Evolutionary conservation across 2,113 vertebrate species (phyloP).

Genomic region (Dipodomys merriami): DNA sequence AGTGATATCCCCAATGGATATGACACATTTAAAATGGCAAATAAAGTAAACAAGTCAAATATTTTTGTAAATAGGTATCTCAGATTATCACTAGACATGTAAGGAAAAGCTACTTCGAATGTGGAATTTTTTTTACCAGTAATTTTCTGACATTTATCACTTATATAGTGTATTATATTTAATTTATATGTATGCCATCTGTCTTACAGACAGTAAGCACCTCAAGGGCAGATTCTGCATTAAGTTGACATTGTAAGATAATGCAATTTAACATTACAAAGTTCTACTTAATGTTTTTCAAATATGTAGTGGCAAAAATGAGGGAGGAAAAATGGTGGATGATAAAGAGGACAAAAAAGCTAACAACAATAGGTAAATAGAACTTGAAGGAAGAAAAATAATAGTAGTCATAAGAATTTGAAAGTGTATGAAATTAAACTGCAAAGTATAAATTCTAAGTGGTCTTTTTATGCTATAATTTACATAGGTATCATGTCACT

Average conservation of each 20-base stretch:
- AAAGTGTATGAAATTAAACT: not conserved
- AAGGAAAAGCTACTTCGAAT: not conserved
- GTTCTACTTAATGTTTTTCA: not conserved
- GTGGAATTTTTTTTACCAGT: not conserved
- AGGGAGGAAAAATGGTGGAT: not conserved
- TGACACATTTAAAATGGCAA: not conserved
- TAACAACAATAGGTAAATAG: not conserved
- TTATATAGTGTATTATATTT: conserved; percentile 45
- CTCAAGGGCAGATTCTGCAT: conserved; percentile 57
- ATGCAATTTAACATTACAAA: not conserved
- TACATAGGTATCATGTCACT: not conserved
- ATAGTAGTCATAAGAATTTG: not conserved
- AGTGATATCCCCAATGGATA: not conserved
- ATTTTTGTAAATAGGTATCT: not conserved
- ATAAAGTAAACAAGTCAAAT: not conserved
- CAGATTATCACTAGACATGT: not conserved
- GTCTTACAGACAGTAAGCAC: conserved; percentile 41
- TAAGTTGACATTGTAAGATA: conserved; percentile 61
- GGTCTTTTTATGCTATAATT: not conserved
- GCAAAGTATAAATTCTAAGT: not conserved
- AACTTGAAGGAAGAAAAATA: not conserved
- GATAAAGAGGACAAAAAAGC: not conserved
- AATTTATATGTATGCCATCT: conserved; percentile 56
- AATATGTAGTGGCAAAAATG: not conserved
- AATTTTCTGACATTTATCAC: conserved; percentile 56